Evolutionary conservation across 1,140 invertebrate species (phyloP).

Genomic region (Rhizoglyphus robini): DNA sequence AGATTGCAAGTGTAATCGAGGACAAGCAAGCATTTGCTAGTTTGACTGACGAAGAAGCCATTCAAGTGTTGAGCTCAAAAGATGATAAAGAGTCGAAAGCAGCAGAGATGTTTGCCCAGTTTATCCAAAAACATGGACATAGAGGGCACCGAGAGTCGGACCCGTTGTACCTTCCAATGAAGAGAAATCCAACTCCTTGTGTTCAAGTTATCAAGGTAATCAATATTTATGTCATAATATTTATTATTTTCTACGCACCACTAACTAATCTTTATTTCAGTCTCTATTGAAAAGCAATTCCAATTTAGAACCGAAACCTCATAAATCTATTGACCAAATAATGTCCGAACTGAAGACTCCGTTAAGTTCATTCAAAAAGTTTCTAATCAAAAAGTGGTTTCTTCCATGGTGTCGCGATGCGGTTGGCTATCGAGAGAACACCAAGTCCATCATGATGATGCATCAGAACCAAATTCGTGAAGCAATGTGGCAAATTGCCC

Average conservation of each 20-base stretch:
- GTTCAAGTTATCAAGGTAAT: conserved; percentile 50
- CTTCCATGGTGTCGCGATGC: conserved; percentile 44
- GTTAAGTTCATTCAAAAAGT: not conserved
- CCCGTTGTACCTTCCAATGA: conserved; percentile 49
- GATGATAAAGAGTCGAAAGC: not conserved
- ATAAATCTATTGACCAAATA: conserved; percentile 17
- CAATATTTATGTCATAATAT: too few species aligned
- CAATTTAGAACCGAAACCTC: conserved; percentile 4
- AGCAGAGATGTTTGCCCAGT: conserved; percentile 35
- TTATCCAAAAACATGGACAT: conserved; percentile 58
- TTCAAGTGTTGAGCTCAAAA: conserved; percentile 8
- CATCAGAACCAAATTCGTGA: conserved; percentile 46
- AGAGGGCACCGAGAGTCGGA: conserved; percentile 60
- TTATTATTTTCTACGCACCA: too few species aligned
- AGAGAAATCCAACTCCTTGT: conserved; percentile 44
- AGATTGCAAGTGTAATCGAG: conserved; percentile 11
- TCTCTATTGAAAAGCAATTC: not conserved
- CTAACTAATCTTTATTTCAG: too few species aligned
- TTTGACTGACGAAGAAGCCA: not conserved
- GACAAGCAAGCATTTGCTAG: not conserved
- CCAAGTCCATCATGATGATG: conserved; percentile 28
- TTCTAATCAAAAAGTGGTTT: conserved; percentile 36
- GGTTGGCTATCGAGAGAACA: conserved; percentile 35
- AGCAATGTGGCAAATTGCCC: conserved; percentile 44
- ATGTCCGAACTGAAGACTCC: conserved; percentile 12